phyloP scores from a whole-genome alignment of 2,113 vertebrate genomes.

The Actenoides lindsayi region DNA sequence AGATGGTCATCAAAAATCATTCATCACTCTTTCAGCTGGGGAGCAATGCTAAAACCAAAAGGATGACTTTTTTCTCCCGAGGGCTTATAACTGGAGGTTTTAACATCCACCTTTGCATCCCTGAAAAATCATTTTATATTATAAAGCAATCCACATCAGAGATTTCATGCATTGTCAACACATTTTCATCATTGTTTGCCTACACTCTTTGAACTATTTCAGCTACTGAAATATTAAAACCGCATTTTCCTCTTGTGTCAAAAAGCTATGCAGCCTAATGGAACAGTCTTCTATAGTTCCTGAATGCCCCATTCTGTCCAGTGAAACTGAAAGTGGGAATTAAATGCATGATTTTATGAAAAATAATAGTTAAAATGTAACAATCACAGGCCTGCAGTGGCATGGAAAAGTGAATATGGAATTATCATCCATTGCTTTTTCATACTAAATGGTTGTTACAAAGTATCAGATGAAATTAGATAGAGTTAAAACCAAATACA shows the following conservation, averaged over 20 bases:
- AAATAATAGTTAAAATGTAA: neutral
- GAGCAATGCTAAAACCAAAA: neutral
- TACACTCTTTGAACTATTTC: conserved; percentile 39
- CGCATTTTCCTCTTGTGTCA: conserved; percentile 8
- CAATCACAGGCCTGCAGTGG: neutral
- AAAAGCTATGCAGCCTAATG: neutral
- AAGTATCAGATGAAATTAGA: neutral
- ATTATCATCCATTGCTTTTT: neutral
- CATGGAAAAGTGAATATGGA: neutral
- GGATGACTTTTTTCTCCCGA: neutral
- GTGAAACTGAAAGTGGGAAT: neutral
- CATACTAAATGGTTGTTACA: neutral
- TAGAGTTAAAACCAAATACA: neutral
- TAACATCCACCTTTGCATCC: neutral
- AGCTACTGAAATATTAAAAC: conserved; percentile 42
- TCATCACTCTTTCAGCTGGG: neutral
- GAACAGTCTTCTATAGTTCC: neutral
- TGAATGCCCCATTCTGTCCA: neutral
- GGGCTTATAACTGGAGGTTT: neutral
- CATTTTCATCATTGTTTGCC: conserved; percentile 34
- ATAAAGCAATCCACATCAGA: conserved; percentile 17
- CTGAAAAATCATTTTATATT: conserved; percentile 21
- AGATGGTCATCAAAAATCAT: neutral
- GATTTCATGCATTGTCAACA: conserved; percentile 53
- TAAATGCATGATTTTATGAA: neutral